A percentile compares a stretch with the other conserved stretches of the same genome.
These are phyloP conservation scores for Lycaena phlaeas DNA, from an alignment of 2,888 invertebrate genomes.

Conservation along the genomic window DNA sequence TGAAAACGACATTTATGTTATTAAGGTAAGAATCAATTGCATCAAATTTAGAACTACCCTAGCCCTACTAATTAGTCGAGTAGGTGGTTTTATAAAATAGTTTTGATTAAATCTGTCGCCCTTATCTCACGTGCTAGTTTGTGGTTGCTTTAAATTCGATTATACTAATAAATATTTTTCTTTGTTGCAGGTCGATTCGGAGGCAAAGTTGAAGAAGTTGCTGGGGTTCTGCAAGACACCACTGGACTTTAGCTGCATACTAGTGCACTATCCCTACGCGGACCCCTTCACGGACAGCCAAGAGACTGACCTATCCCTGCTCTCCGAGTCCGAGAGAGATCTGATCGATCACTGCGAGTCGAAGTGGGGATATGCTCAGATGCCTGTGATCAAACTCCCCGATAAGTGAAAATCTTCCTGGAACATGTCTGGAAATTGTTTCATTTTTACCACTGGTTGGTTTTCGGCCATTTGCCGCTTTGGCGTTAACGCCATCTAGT, in stretches of 20 bases:
- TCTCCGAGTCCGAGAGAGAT: slow-evolving; percentile 75
- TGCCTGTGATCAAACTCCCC: slow-evolving; percentile 78
- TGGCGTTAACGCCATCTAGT: slow-evolving; percentile 50
- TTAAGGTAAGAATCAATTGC: slow-evolving; percentile 70
- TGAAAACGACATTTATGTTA: slow-evolving; percentile 83
- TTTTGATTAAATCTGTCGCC: too few relatives aligned
- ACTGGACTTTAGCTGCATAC: slow-evolving; percentile 69
- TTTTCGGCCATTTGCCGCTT: slow-evolving; percentile 25
- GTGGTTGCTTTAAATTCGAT: too few relatives aligned
- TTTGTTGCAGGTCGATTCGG: slow-evolving; percentile 72
- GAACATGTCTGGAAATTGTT: slow-evolving; percentile 17
- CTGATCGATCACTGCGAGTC: slow-evolving; percentile 79
- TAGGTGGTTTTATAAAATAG: too few relatives aligned
- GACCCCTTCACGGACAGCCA: slow-evolving; percentile 61
- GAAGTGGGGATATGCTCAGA: slow-evolving; percentile 75
- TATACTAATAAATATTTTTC: slow-evolving; percentile 12
- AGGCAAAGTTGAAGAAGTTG: slow-evolving; percentile 61
- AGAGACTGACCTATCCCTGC: slow-evolving; percentile 50
- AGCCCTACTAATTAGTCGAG: too few relatives aligned
- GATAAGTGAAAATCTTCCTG: slow-evolving; percentile 61
- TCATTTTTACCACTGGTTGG: slow-evolving; percentile 11
- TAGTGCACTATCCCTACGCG: slow-evolving; percentile 67
- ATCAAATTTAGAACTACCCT: too few relatives aligned
- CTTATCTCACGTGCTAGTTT: too few relatives aligned
- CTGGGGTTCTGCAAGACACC: slow-evolving; percentile 54